These are phyloP conservation scores for Poeciliopsis presidionis DNA, from an alignment of 2,797 vertebrate genomes.

Conservation along the genomic window DNA sequence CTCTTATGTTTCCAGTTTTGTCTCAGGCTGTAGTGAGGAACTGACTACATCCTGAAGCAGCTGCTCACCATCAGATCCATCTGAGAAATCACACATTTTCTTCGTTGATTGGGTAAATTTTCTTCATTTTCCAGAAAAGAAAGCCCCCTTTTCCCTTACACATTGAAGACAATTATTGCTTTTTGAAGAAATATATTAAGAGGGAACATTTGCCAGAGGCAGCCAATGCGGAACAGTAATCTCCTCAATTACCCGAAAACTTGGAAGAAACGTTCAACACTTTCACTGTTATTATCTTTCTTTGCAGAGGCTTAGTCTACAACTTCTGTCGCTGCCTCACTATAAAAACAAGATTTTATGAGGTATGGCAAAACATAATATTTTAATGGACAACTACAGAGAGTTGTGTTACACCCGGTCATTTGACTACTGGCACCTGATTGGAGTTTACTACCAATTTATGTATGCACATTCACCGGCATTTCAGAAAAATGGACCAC, in stretches of 20 bases:
- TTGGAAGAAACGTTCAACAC: background rate
- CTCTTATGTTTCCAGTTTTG: conserved; percentile 40
- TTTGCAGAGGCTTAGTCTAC: background rate
- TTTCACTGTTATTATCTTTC: background rate
- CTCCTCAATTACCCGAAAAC: background rate
- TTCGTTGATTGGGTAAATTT: background rate
- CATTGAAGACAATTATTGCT: background rate
- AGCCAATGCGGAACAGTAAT: background rate
- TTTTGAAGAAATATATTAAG: background rate
- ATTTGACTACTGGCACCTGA: background rate
- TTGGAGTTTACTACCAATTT: background rate
- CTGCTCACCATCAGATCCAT: conserved; percentile 34
- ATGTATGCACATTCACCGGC: background rate
- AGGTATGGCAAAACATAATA: background rate
- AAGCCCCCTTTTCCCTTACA: background rate
- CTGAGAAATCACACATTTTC: conserved; percentile 32
- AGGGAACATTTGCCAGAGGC: background rate
- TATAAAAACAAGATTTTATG: background rate
- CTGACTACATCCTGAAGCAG: conserved; percentile 45
- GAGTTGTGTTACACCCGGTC: background rate
- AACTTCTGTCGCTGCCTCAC: background rate
- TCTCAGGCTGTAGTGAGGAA: conserved; percentile 28
- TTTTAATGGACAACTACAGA: background rate
- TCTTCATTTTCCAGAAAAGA: background rate
- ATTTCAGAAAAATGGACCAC: conserved; percentile 1